phyloP scores from a whole-genome alignment of 2,113 vertebrate genomes.

The Bubo scandiacus region DNA sequence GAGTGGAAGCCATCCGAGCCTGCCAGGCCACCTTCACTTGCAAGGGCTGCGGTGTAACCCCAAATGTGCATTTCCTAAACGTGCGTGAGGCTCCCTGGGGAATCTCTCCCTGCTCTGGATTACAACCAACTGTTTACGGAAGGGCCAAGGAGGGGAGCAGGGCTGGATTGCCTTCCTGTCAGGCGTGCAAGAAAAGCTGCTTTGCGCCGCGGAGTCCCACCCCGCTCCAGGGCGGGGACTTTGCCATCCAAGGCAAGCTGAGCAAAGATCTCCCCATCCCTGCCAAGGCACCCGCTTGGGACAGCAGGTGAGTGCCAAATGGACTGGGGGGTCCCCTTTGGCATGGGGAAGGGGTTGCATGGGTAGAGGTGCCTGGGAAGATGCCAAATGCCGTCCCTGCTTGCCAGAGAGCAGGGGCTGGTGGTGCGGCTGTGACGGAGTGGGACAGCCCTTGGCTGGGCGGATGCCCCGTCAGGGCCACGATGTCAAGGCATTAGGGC shows the following conservation, averaged over 20 bases:
- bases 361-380: not conserved
- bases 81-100: accelerated
- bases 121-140: accelerated
- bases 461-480: not conserved
- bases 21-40: not conserved
- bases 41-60: not conserved
- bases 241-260: not conserved
- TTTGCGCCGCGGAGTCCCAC: not conserved
- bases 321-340: not conserved
- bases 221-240: slow-evolving; percentile 13
- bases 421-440: not conserved
- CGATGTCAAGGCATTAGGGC: not conserved
- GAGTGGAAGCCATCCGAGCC: not conserved
- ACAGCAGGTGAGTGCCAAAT: not conserved
- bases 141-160: not conserved
- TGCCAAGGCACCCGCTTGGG: not conserved
- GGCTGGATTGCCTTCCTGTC: not conserved
- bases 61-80: accelerated
- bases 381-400: accelerated
- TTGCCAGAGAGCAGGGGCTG: not conserved
- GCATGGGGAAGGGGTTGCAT: accelerated
- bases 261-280: not conserved
- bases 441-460: not conserved
- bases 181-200: not conserved
- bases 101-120: not conserved